Percentiles rank a stretch among this genome's conserved stretches.
Conservation (phyloP, 2,113 vertebrate species). For the Prunella fulvescens region DNA sequence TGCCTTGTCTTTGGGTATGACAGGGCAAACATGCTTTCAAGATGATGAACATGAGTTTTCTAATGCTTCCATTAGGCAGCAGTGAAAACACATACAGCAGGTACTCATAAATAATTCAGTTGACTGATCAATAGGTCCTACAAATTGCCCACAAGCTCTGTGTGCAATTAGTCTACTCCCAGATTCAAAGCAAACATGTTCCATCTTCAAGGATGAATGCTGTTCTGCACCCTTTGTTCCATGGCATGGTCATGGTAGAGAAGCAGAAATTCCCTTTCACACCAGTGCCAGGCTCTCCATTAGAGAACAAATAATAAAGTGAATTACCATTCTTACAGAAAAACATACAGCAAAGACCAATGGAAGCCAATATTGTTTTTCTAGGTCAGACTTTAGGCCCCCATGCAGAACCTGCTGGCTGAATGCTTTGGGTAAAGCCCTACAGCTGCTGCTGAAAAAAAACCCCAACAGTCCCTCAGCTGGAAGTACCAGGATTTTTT, state of each 20-base stretch:
- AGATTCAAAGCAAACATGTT: neutral
- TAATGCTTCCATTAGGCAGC: neutral
- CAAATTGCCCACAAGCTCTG: neutral
- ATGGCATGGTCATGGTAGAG: neutral
- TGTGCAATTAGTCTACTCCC: neutral
- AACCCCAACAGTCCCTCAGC: neutral
- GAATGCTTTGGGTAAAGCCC: neutral
- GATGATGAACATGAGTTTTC: neutral
- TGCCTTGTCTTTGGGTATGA: neutral
- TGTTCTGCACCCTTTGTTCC: neutral
- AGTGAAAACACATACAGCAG: neutral
- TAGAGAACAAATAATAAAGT: neutral
- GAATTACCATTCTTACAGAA: neutral
- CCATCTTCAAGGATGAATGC: neutral
- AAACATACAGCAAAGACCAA: neutral
- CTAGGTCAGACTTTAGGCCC: neutral
- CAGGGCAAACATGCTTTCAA: neutral
- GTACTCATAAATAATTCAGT: constrained; percentile 8
- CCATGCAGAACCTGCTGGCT: neutral
- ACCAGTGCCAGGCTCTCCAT: neutral
- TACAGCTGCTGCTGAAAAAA: neutral
- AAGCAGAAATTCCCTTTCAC: neutral
- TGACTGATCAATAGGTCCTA: neutral
- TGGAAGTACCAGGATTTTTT: neutral
- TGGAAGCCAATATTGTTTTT: neutral